These are phyloP conservation scores for Jordanella pulchra DNA, from an alignment of 2,797 vertebrate genomes.

Conservation along the genomic window DNA sequence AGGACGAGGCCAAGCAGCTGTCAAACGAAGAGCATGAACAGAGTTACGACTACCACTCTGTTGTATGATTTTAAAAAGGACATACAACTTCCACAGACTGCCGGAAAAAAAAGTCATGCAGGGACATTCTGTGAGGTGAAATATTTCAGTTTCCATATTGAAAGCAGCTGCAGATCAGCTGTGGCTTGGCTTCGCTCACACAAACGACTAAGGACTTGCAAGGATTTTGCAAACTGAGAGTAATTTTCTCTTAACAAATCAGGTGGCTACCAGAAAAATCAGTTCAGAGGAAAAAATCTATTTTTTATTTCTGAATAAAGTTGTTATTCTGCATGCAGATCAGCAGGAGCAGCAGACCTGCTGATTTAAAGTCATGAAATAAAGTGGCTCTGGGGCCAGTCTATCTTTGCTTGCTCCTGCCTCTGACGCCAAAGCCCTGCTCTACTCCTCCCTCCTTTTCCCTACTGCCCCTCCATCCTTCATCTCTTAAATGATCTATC, in stretches of 20 bases:
- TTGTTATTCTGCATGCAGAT: constrained; percentile 9
- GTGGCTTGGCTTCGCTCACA: constrained; percentile 40
- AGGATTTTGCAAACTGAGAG: constrained; percentile 28
- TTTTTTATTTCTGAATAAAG: not conserved
- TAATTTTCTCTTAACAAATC: constrained; percentile 40
- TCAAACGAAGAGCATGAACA: constrained; percentile 39
- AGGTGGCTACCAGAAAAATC: constrained; percentile 25
- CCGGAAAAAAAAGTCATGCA: constrained; percentile 56
- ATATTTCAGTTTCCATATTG: constrained; percentile 66
- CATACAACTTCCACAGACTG: constrained; percentile 48
- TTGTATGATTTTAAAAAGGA: constrained; percentile 39
- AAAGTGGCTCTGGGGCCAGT: constrained; percentile 71
- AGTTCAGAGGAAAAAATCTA: not conserved
- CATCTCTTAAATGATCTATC: constrained; percentile 70
- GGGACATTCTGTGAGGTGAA: constrained; percentile 68
- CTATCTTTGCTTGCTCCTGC: constrained; percentile 70
- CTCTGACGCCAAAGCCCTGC: constrained; percentile 60
- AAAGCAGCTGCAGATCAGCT: constrained; percentile 68
- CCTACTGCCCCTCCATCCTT: constrained; percentile 26
- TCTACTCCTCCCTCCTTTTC: constrained; percentile 29
- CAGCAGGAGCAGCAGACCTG: constrained; percentile 28
- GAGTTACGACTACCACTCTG: constrained; percentile 40
- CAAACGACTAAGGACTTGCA: constrained; percentile 17
- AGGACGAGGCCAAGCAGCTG: constrained; percentile 37
- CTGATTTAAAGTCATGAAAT: constrained; percentile 71